Percentiles rank a stretch among this genome's conserved stretches.
Evolutionary conservation across 1,140 invertebrate genomes (phyloP).

Genomic region (Nilaparvata lugens): DNA sequence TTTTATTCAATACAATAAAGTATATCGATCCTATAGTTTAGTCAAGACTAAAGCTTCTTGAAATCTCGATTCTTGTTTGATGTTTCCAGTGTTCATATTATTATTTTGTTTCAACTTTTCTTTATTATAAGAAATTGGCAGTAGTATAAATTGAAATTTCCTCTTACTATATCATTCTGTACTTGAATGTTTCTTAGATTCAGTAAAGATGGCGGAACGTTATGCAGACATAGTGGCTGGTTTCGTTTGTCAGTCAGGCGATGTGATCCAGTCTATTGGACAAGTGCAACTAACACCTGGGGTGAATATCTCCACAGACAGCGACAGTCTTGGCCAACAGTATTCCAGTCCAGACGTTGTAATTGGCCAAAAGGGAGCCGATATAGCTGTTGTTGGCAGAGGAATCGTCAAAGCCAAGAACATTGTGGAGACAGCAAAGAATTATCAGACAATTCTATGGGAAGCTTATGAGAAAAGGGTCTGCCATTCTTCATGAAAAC

Average conservation of each 20-base stretch:
- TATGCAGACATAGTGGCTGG: conserved; percentile 67
- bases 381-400: conserved; percentile 88
- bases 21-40: no score
- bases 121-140: no score
- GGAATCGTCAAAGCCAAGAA: conserved; percentile 67
- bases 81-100: no score
- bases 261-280: conserved; percentile 51
- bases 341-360: conserved; percentile 77
- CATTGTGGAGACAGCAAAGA: conserved; percentile 49
- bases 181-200: conserved; percentile 36
- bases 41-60: no score
- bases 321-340: conserved; percentile 51
- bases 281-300: conserved; percentile 85
- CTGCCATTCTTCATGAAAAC: not conserved
- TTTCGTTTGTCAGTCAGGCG: conserved; percentile 75
- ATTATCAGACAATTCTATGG: conserved; percentile 69
- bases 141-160: no score
- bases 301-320: conserved; percentile 43
- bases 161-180: conserved; percentile 3
- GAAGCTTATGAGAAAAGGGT: conserved; percentile 58
- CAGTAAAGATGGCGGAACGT: conserved; percentile 54
- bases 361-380: conserved; percentile 69
- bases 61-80: no score
- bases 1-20: no score
- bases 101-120: no score